Percentiles rank a stretch among this genome's conserved stretches.
phyloP scores from a whole-genome alignment of 2,888 invertebrate genomes.

The Loripinus fragilis region DNA sequence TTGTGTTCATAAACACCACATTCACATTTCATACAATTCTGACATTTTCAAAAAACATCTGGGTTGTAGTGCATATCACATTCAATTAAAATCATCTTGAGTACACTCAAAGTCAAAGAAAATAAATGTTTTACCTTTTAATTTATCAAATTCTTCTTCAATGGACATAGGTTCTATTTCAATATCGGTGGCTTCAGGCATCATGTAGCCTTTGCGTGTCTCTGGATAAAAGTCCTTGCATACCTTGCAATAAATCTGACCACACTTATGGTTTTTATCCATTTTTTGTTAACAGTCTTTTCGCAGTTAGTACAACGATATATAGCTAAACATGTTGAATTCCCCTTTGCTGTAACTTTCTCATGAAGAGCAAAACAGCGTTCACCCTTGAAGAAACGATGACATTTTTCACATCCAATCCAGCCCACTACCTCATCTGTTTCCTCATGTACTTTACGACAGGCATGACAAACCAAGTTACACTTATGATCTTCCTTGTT shows the following conservation, averaged over 20 bases:
- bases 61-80: conserved; percentile 7
- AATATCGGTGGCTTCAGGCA: background rate
- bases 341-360: conserved; percentile 13
- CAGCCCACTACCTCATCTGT: background rate
- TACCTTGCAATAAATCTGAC: background rate
- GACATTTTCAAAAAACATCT: conserved; percentile 3
- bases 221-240: background rate
- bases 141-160: conserved; percentile 12
- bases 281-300: conserved; percentile 22
- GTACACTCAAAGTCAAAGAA: too few relatives aligned
- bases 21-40: conserved; percentile 13
- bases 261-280: background rate
- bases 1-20: conserved; percentile 15
- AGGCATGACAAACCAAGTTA: conserved; percentile 31
- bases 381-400: conserved; percentile 24
- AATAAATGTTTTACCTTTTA: too few relatives aligned
- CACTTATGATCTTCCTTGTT: conserved; percentile 19
- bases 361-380: conserved; percentile 31
- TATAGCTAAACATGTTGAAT: conserved; percentile 26
- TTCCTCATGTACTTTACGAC: conserved; percentile 32
- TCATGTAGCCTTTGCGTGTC: background rate
- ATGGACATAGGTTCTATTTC: background rate
- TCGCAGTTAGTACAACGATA: conserved; percentile 34
- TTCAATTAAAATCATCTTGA: conserved; percentile 5
- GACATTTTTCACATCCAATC: conserved; percentile 27